Evolutionary conservation across 2,113 vertebrate genomes (phyloP).

Genomic region (Oreocharis arfaki): DNA sequence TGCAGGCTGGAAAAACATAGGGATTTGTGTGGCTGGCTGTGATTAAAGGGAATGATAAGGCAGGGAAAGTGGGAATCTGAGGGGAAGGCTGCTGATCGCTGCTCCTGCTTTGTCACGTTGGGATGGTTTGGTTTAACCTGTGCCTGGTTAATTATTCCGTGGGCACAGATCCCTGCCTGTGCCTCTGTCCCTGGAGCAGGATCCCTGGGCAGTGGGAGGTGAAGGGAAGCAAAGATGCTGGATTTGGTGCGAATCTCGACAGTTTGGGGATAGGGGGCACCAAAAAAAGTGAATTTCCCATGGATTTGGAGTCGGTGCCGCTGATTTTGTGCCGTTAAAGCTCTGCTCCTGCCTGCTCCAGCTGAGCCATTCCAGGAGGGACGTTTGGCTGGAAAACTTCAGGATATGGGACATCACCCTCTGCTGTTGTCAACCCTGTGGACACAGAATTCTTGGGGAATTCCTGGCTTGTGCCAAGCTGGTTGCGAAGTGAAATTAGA

Average conservation of each 20-base stretch:
- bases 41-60: background rate
- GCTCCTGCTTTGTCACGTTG: background rate
- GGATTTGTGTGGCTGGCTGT: background rate
- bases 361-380: background rate
- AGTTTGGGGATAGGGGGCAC: background rate
- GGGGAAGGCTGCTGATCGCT: background rate
- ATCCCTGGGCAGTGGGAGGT: background rate
- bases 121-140: background rate
- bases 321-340: background rate
- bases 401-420: background rate
- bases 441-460: background rate
- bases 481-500: background rate
- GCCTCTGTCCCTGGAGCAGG: background rate
- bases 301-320: fast-evolving
- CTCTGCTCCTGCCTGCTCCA: background rate
- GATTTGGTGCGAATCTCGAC: fast-evolving
- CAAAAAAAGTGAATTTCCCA: background rate
- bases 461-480: background rate
- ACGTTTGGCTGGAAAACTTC: background rate
- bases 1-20: background rate
- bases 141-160: background rate
- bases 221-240: background rate
- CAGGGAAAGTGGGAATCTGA: background rate
- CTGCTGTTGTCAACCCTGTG: background rate
- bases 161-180: background rate